A percentile compares a stretch with the other conserved stretches of the same genome.
Conservation (phyloP, 1,140 invertebrate species). For the silkworm (Bombyx mori) region DNA sequence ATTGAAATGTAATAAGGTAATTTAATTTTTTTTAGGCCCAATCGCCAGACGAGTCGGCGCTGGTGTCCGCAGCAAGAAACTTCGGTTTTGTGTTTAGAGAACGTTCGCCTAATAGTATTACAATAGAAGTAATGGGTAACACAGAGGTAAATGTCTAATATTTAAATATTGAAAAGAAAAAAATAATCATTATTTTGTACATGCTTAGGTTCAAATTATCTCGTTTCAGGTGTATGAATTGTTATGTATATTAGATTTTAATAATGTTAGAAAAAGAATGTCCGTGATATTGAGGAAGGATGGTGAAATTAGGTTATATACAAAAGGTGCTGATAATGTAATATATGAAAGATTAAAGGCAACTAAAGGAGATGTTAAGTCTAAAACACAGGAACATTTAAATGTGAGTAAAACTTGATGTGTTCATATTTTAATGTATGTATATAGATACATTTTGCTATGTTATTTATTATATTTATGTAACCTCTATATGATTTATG, state of each 20-base stretch:
- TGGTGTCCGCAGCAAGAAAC: slow-evolving; percentile 97
- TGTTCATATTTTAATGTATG: too few species aligned
- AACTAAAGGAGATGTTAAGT: slow-evolving; percentile 82
- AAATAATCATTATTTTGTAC: background rate
- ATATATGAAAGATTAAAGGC: slow-evolving; percentile 93
- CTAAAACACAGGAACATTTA: slow-evolving; percentile 92
- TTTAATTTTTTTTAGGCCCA: slow-evolving; percentile 81
- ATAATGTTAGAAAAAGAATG: slow-evolving; percentile 99
- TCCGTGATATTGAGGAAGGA: slow-evolving; percentile 94
- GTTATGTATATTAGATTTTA: slow-evolving; percentile 98
- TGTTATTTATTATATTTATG: too few species aligned
- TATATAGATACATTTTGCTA: too few species aligned
- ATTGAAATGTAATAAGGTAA: background rate
- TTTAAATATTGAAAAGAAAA: background rate
- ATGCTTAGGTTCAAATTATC: slow-evolving; percentile 14
- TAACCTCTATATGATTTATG: too few species aligned
- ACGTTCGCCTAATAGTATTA: slow-evolving; percentile 93
- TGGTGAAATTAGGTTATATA: slow-evolving; percentile 91
- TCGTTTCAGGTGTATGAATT: slow-evolving; percentile 82
- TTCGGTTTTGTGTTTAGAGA: slow-evolving; percentile 99
- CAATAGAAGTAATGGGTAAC: slow-evolving; percentile 89
- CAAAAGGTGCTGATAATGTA: slow-evolving; percentile 98
- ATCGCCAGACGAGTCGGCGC: slow-evolving; percentile 96
- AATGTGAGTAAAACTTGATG: slow-evolving; percentile 78
- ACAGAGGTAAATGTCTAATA: slow-evolving; percentile 75